Evolutionary conservation across 53 echinoderm and acorn worm genomes (phyloP), one percentile per base, ranked within the genome.

Genomic region (Stichopus horrens): DNA sequence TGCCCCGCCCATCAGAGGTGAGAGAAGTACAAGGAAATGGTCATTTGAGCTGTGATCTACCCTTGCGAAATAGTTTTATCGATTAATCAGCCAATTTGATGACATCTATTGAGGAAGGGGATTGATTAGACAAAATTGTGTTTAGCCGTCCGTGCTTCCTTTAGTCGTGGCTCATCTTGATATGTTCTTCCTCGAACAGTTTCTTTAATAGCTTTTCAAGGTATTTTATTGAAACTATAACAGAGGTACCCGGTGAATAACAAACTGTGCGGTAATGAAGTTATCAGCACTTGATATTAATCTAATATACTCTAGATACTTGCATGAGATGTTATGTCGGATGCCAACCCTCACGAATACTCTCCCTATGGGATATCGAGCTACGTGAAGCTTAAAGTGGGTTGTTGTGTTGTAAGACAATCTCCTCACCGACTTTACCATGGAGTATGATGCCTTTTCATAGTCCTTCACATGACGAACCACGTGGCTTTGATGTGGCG

Each of bases 81-180:
- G 55, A 79, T 53, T 79, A 79, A 79, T 79, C 56, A 55, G 79
- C 55, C 55, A 53, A 19, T 53, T 54, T 79, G 53, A 79, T 79
- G 79, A 79, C 79, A 79, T 79, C 79, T 79, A 79, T 79, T 79
- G 79, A 79, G 79, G 79, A 79, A 79, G 55, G 55, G 79, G 55
- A 16, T 53, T 79, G 79, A 79, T 79, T 79, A 79, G 79, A 19
- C 79, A 79, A 79, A 79, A 53, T 79, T 79, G 11, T 79, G 79
- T 79, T 79, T 79, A 79, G 54, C 79, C 79, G 79, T 53, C 55
- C 79, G 55, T 16, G 55, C 54, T 79, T 79, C 79, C 79, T 53
- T 53, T 63, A 63, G 16, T 79, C 54, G 79, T 53, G 16, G 7
- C 55, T 52, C 11, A 51, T 55, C 79, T 53, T 16, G 56, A 79